Percentiles rank a stretch among this genome's conserved stretches.
phyloP scores from a whole-genome alignment of 2,888 invertebrate genomes.

The Trissolcus japonicus region DNA sequence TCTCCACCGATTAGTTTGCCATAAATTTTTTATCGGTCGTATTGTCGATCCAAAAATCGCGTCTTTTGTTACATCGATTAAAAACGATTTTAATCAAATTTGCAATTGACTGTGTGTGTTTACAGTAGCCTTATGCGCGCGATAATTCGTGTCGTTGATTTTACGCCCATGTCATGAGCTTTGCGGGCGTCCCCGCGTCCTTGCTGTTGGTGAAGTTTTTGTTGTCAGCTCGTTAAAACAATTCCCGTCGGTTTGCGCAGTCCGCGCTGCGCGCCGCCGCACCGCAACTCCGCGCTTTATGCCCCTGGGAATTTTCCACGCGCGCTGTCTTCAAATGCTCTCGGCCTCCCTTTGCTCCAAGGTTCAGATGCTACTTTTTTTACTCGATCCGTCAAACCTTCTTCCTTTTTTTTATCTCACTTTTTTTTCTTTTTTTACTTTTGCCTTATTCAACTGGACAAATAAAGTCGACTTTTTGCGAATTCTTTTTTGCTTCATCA shows the following conservation, averaged over 20 bases:
- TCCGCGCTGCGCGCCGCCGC: conserved; percentile 19
- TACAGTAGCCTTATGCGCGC: neutral
- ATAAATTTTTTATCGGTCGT: neutral
- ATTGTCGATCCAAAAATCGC: neutral
- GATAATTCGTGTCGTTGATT: neutral
- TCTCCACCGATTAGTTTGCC: neutral
- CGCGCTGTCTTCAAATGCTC: conserved; percentile 55
- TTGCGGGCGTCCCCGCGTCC: neutral
- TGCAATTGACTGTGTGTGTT: neutral
- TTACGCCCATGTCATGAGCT: neutral
- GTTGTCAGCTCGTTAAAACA: conserved; percentile 14
- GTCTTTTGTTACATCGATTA: neutral
- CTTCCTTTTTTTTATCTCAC: neutral
- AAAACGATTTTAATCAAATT: neutral
- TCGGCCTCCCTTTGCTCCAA: conserved; percentile 9
- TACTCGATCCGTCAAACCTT: neutral
- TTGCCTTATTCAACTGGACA: neutral
- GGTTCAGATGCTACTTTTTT: neutral
- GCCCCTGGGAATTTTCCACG: conserved; percentile 55
- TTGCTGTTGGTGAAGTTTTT: neutral
- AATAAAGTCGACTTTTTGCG: neutral
- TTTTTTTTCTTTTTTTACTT: neutral
- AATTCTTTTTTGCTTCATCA: neutral
- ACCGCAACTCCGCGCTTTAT: conserved; percentile 26
- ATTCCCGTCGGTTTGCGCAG: conserved; percentile 27